Conservation (phyloP, 2,888 invertebrate genomes). For the Catocala nupta region DNA sequence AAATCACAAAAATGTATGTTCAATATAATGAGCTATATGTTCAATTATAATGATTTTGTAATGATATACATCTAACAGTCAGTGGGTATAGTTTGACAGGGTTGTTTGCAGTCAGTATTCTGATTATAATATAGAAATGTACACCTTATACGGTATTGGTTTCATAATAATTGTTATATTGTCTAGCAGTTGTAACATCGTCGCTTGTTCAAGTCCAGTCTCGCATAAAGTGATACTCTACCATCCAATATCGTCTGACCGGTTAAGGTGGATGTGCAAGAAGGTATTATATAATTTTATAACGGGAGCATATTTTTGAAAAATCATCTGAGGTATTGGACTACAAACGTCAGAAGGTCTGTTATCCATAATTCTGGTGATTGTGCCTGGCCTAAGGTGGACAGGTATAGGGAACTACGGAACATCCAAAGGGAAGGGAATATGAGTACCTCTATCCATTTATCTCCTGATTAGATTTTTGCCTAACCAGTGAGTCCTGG, state of each 20-base stretch:
- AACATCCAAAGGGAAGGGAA: no score
- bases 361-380: no score
- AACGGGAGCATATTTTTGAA: no score
- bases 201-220: neutral
- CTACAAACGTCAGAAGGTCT: no score
- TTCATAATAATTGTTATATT: neutral
- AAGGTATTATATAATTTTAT: neutral
- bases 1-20: slow-evolving; percentile 6
- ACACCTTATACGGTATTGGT: neutral
- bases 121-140: slow-evolving; percentile 2
- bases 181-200: neutral
- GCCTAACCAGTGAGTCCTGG: no score
- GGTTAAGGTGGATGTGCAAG: neutral
- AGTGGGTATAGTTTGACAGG: neutral
- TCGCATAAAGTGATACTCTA: neutral
- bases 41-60: slow-evolving; percentile 6
- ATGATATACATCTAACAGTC: neutral
- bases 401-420: no score
- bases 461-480: no score
- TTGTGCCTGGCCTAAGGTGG: no score
- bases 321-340: no score
- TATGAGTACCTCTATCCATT: no score
- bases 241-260: neutral
- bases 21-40: neutral
- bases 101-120: neutral